phyloP scores from a whole-genome alignment of 2,888 invertebrate species.

The Cremastinae sp. region DNA sequence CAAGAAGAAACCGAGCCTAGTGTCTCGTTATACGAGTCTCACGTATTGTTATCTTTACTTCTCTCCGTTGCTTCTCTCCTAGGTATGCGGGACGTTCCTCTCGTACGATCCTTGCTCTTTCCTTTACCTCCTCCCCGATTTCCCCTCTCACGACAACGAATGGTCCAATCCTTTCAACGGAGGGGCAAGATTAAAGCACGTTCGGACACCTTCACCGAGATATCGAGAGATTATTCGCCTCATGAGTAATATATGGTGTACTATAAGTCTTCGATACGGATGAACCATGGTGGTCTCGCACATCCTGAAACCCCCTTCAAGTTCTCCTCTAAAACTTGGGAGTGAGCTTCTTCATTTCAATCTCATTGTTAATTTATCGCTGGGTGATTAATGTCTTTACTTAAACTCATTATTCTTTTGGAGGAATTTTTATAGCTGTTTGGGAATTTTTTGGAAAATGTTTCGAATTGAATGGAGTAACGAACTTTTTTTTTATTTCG shows the following conservation, averaged over 20 bases:
- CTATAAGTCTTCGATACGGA: constrained; percentile 45
- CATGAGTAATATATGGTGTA: constrained; percentile 60
- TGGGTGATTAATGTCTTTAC: too few relatives aligned
- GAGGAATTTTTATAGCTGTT: too few relatives aligned
- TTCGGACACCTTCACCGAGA: constrained; percentile 70
- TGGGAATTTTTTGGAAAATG: too few relatives aligned
- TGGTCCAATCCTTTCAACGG: constrained; percentile 73
- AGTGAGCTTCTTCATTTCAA: constrained; percentile 14
- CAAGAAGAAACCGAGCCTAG: constrained; percentile 44
- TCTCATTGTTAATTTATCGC: too few relatives aligned
- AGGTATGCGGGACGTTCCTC: constrained; percentile 58
- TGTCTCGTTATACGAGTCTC: constrained; percentile 60
- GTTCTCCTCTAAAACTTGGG: constrained; percentile 36
- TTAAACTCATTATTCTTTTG: too few relatives aligned
- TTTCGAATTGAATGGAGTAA: too few relatives aligned
- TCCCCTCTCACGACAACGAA: constrained; percentile 59
- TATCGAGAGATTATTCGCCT: constrained; percentile 71
- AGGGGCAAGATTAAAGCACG: constrained; percentile 72
- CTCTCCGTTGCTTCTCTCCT: constrained; percentile 53
- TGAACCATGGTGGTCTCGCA: constrained; percentile 51
- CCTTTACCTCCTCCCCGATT: constrained; percentile 1
- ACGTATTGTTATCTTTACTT: constrained; percentile 71
- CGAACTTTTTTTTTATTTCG: too few relatives aligned
- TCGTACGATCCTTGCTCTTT: constrained; percentile 10
- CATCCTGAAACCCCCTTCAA: constrained; percentile 25